Evolutionary conservation across 2,888 invertebrate species (phyloP).

Genomic region (Drosophila ezoana): DNA sequence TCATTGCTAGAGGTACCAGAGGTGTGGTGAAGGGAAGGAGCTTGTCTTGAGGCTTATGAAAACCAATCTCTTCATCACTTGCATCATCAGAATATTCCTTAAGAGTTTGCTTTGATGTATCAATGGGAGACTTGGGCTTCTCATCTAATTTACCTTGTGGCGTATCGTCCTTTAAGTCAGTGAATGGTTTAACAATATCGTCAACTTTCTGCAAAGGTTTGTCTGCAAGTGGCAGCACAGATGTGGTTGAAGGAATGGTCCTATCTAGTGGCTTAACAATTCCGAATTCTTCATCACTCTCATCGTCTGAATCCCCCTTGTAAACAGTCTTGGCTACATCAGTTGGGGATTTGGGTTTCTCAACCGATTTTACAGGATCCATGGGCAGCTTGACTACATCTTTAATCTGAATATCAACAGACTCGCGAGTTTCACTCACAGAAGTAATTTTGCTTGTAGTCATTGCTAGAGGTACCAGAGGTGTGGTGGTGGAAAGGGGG

Average conservation of each 20-base stretch:
- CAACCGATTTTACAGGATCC: not conserved
- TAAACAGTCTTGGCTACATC: not conserved
- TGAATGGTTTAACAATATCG: not conserved
- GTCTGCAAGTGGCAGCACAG: no score
- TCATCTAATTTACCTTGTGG: not conserved
- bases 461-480: not conserved
- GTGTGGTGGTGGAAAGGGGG: not conserved
- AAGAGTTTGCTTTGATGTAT: constrained; percentile 1
- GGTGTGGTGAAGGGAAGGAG: not conserved
- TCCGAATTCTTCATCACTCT: constrained; percentile 1
- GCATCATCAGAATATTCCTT: constrained; percentile 14
- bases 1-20: not conserved
- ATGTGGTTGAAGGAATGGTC: no score
- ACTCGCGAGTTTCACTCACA: constrained; percentile 1
- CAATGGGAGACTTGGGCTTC: not conserved
- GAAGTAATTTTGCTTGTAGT: not conserved
- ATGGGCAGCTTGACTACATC: constrained; percentile 1
- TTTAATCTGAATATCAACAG: not conserved
- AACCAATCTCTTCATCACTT: constrained; percentile 11
- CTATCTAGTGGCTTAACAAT: not conserved
- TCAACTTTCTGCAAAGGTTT: no score
- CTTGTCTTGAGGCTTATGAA: not conserved
- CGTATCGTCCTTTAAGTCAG: not conserved
- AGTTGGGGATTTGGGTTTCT: not conserved
- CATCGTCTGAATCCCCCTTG: constrained; percentile 1